A percentile compares a stretch with the other conserved stretches of the same genome.
Conservation (phyloP, 1,140 invertebrate genomes). For the Tetragnatha versicolor region DNA sequence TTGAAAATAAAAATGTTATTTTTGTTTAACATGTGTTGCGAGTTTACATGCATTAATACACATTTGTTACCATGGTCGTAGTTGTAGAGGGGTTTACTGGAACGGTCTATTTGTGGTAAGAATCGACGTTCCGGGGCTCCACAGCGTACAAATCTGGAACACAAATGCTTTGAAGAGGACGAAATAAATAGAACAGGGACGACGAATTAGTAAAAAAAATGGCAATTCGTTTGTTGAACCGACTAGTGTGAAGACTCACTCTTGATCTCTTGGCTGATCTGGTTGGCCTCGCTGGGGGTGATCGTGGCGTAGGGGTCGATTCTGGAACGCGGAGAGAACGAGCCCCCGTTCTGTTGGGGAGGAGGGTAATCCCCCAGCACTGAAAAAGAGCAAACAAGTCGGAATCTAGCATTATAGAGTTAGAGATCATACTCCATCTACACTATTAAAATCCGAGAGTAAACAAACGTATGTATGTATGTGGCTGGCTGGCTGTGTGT, state of each 20-base stretch:
- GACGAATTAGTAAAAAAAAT: too few relatives aligned
- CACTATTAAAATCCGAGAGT: too few relatives aligned
- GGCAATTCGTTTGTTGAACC: too few relatives aligned
- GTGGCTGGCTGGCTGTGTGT: too few relatives aligned
- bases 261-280: slow-evolving; percentile 33
- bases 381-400: too few relatives aligned
- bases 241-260: neutral
- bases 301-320: slow-evolving; percentile 49
- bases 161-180: neutral
- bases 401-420: too few relatives aligned
- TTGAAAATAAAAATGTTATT: too few relatives aligned
- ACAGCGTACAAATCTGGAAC: slow-evolving; percentile 37
- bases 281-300: slow-evolving; percentile 38
- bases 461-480: too few relatives aligned
- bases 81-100: slow-evolving; percentile 15
- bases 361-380: slow-evolving; percentile 32
- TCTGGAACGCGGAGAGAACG: slow-evolving; percentile 16
- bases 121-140: slow-evolving; percentile 65
- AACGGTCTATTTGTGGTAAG: slow-evolving; percentile 77
- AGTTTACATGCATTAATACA: too few relatives aligned
- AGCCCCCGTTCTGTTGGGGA: slow-evolving; percentile 1
- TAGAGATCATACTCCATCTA: too few relatives aligned
- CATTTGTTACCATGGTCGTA: slow-evolving; percentile 19
- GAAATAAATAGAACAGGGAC: too few relatives aligned
- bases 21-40: too few relatives aligned